Base-by-base conservation (phyloP, 2,113 vertebrate genomes). In the Zapornia atra region DNA sequence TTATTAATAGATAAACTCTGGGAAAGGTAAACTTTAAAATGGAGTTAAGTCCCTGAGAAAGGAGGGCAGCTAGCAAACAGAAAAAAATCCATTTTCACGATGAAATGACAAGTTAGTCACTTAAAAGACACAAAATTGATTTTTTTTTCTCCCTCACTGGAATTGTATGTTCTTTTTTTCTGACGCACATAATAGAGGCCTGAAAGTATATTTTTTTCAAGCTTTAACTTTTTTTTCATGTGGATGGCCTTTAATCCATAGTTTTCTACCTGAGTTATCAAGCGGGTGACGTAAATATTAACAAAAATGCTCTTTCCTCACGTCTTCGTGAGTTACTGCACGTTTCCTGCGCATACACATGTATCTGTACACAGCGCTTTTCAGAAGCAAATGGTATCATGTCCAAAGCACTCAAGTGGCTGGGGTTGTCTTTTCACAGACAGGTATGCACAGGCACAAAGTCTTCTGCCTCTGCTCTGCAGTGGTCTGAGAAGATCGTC, bases 21-120 rank as follows among this genome's bases (percentile, higher is more conserved):
- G 85, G 96, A 96, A 98, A 97, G 95, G 92, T 88, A 97, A 98
- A 98, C 82, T 95, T 83, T 4, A 40, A 69, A 82, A 82, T 18
- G 19, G 86, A 82, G 51, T 44, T 86, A 69, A 92, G 54, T 84
- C 36, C 42, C 84, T 94, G 82, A 78, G 81, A 95, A 96, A 66
- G 31, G 40, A 81, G 21, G 42, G n/a, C 38, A 91, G 42, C 33
- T 85, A 79, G 44, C 70, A 96, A 96, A 93, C 42, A 80, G 83
- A 80, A 84, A 88, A 81, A 87, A 86, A 29, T 26, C 29, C 40
- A 20, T 28, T 78, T 96, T 94, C 68, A 54, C 15, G 71, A 36
- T 51, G 36, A 96, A 57, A 4, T 76, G 44, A 60, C 24, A 64
- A 60, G 46, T 73, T n/a, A 79, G 38, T 51, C 26, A 78, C 36